Base-by-base conservation (phyloP, 2,113 vertebrate species). In the Saccopteryx bilineata region DNA sequence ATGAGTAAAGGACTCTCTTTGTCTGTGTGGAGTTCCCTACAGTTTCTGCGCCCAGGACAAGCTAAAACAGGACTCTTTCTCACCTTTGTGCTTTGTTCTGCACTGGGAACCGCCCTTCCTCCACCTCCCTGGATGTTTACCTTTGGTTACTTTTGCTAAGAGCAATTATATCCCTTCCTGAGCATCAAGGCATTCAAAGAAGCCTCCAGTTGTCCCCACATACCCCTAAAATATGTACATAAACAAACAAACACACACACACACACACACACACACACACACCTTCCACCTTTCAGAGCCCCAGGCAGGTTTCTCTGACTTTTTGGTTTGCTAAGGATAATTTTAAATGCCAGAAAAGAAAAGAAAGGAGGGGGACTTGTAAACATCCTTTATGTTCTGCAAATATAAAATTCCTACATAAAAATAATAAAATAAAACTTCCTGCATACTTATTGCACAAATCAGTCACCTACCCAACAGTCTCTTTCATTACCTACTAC, bases 351-450 rank as follows among this genome's bases (percentile, higher is more conserved):
- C 60, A 84, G 26, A 61, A 78, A 76, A 9, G 31, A 31, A 65
- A n/a, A 68, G 17, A 31, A 4, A 31, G 21, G 26, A 15, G 52
- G 33, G 39, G 39, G 39, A 39, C 46, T 39, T 82, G 52, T 39
- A 85, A 84, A 50, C n/a, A 48, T 54, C 60, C 39, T 66, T 83
- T 52, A 58, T 50, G 24, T 78, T 80, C 28, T 54, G 60, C 33
- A 90, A 91, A 87, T 93, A 68, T 54, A 80, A 92, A 92, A 80
- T n/a, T n/a, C 88, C 68, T 33, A 4, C 18, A 65, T 50, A 15
- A 39, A 39, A 39, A 39, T 39, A 39, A 39, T 39, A 39, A 39
- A 39, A 68, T 54, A 80, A 92, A 92, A 80, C 39, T n/a, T n/a
- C 88, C 68, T 33, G 5, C 18, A 65, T 50, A 15, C 84, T n/a